Conservation (phyloP, 2,888 invertebrate species). For the Hofmannophila pseudospretella region DNA sequence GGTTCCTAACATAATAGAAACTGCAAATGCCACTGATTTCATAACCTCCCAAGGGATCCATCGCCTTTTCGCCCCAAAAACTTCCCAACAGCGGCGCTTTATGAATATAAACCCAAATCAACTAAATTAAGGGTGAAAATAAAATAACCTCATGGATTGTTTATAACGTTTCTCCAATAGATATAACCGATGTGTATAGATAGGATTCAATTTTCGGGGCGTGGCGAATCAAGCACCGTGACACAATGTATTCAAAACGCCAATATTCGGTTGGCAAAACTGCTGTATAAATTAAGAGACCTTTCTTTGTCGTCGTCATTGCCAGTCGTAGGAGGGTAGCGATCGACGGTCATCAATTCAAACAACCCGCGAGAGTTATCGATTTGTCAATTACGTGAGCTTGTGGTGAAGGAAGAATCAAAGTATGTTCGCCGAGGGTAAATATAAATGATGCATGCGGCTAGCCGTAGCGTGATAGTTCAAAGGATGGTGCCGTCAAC, state of each 20-base stretch:
- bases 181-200: constrained; percentile 62
- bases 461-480: constrained; percentile 80
- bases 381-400: constrained; percentile 60
- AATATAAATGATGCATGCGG: constrained; percentile 78
- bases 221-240: constrained; percentile 76
- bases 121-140: constrained; percentile 29
- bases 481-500: constrained; percentile 62
- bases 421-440: constrained; percentile 77
- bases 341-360: constrained; percentile 37
- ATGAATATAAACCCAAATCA: constrained; percentile 29
- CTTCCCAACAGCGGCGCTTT: constrained; percentile 19
- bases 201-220: constrained; percentile 76
- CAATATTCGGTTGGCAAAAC: constrained; percentile 66
- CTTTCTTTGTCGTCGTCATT: constrained; percentile 57
- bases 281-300: constrained; percentile 67
- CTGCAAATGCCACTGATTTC: constrained; percentile 84
- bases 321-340: constrained; percentile 43
- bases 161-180: constrained; percentile 44
- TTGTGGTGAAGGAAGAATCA: constrained; percentile 66
- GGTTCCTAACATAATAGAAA: constrained; percentile 77
- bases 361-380: constrained; percentile 42
- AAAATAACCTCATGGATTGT: constrained; percentile 15
- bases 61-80: constrained; percentile 72
- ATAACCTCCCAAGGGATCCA: constrained; percentile 77
- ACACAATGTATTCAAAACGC: constrained; percentile 75